These are phyloP conservation scores for Drosophila lacertosa DNA, from an alignment of 1,140 invertebrate genomes.

Conservation along the genomic window DNA sequence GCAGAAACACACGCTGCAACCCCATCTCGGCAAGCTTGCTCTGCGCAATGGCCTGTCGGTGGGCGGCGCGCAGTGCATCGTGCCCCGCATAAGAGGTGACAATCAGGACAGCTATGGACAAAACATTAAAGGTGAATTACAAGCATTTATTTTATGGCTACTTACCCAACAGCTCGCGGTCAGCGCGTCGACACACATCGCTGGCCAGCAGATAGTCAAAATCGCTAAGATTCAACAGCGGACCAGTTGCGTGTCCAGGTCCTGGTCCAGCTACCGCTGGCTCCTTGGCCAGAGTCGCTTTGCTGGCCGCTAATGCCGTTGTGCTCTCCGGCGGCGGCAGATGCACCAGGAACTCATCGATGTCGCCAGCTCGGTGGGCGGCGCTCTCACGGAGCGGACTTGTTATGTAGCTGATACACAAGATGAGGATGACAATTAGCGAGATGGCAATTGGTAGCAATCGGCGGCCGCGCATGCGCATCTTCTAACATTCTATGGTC, in stretches of 20 bases:
- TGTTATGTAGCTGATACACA: conserved; percentile 65
- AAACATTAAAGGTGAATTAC: background rate
- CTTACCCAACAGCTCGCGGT: conserved; percentile 74
- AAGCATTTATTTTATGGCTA: background rate
- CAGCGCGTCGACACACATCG: conserved; percentile 64
- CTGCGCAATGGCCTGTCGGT: conserved; percentile 87
- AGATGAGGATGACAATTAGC: conserved; percentile 57
- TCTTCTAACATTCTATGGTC: conserved; percentile 55
- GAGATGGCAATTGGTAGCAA: conserved; percentile 67
- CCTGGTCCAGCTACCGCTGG: background rate
- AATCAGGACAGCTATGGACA: conserved; percentile 85
- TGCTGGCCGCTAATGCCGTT: background rate
- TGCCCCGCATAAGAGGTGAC: conserved; percentile 91
- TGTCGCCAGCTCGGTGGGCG: conserved; percentile 6
- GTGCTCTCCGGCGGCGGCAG: conserved; percentile 37
- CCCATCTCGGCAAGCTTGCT: conserved; percentile 86
- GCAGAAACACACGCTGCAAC: conserved; percentile 88
- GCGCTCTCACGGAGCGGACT: conserved; percentile 45
- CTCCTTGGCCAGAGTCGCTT: too few species aligned
- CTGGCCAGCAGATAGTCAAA: conserved; percentile 70
- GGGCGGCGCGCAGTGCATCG: conserved; percentile 88
- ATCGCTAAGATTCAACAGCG: conserved; percentile 61
- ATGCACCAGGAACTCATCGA: conserved; percentile 55
- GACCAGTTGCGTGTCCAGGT: conserved; percentile 7
- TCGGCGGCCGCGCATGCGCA: conserved; percentile 77